Evolutionary conservation across 2,797 vertebrate genomes (phyloP).

Genomic region (Clamator glandarius): DNA sequence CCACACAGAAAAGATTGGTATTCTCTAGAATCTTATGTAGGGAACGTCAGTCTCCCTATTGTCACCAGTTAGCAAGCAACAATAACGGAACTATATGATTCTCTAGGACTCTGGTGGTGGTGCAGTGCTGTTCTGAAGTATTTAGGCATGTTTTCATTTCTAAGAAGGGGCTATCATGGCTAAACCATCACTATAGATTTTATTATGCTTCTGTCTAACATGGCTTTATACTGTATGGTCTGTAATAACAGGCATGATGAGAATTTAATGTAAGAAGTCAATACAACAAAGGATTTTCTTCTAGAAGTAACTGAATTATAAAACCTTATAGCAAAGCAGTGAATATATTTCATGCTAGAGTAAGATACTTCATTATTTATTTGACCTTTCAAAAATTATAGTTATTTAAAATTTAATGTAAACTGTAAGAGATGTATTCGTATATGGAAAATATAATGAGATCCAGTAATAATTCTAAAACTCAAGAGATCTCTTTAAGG

Average conservation of each 20-base stretch:
- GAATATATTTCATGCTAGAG: constrained; percentile 30
- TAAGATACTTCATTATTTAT: constrained; percentile 41
- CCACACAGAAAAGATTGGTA: not conserved
- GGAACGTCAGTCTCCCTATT: not conserved
- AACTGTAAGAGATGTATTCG: not conserved
- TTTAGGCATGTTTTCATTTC: not conserved
- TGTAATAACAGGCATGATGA: not conserved
- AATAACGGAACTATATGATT: not conserved
- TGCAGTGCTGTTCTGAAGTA: not conserved
- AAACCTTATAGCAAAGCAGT: not conserved
- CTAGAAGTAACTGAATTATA: not conserved
- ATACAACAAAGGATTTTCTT: constrained; percentile 1
- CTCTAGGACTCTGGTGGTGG: not conserved
- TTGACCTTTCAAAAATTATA: constrained; percentile 56
- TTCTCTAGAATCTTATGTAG: not conserved
- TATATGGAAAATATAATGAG: constrained; percentile 42
- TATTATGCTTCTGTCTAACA: not conserved
- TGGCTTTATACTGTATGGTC: not conserved
- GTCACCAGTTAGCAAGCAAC: not conserved
- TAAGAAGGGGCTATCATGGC: not conserved
- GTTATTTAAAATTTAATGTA: constrained; percentile 29
- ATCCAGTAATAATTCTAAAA: constrained; percentile 9
- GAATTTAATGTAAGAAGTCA: constrained; percentile 14
- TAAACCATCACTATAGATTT: not conserved
- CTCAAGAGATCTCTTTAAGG: not conserved